Conservation (phyloP, 2,888 invertebrate genomes). For the Diogma glabrata region DNA sequence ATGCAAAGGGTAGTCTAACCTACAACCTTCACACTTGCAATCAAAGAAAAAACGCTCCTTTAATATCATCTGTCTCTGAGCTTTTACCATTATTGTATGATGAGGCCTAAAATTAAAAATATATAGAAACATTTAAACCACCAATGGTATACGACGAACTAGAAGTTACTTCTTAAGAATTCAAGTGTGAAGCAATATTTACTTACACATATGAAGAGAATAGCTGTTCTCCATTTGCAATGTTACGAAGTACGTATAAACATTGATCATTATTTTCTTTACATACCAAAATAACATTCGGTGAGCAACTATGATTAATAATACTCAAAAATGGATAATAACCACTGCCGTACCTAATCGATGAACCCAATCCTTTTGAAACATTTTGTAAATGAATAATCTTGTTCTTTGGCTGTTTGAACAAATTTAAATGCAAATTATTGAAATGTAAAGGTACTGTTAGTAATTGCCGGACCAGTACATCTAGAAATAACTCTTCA, state of each 20-base stretch:
- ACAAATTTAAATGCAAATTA: conserved; percentile 54
- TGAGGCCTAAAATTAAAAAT: conserved; percentile 78
- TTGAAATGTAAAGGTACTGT: conserved; percentile 80
- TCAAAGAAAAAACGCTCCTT: conserved; percentile 71
- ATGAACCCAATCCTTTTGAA: conserved; percentile 30
- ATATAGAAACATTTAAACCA: no score
- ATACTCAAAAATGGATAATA: conserved; percentile 69
- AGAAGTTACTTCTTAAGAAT: no score
- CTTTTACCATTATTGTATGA: conserved; percentile 45
- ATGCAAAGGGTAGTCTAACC: conserved; percentile 54
- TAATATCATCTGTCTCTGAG: conserved; percentile 46
- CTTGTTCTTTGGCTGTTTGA: no score
- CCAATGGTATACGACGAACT: no score
- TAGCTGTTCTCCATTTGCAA: conserved; percentile 58
- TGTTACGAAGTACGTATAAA: conserved; percentile 49
- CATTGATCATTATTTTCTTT: conserved; percentile 43
- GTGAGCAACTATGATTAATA: conserved; percentile 79
- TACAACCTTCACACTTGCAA: conserved; percentile 68
- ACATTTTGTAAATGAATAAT: no score
- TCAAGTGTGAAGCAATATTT: no score
- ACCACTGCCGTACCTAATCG: conserved; percentile 39
- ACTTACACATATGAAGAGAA: no score
- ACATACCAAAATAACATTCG: conserved; percentile 59
- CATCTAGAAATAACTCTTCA: conserved; percentile 42
- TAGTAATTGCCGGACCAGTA: conserved; percentile 63